Base-by-base conservation (phyloP, 2,797 vertebrate genomes). In the Crenichthys baileyi region DNA sequence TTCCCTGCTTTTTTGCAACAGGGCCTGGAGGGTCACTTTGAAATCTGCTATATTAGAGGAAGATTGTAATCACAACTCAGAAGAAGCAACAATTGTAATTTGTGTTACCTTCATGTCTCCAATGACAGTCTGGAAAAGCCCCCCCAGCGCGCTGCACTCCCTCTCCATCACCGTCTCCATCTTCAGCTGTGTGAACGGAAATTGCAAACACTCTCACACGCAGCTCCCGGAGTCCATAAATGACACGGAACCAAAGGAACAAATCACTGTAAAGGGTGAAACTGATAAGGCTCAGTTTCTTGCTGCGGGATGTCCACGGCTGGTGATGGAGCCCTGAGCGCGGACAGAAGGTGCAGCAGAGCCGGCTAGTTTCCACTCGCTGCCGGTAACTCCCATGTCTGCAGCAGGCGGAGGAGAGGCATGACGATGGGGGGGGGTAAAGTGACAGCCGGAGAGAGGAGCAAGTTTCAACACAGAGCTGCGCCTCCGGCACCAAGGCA, bases 81-180 rank as follows among this genome's bases (percentile, higher is more conserved):
- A 22, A 20, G 29, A 2, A 50, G 50, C 70, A 20, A 73, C 39
- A 31, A 56, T n/a, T 15, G 7, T 18, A 6, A 29, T 61, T n/a
- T 6, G 0, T 36, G 36, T 94, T 96, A 98, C 97, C 97, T 99
- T 99, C 97, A 98, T 98, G 94, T 99, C 97, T 88, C 96, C 96
- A 76, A 98, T 97, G 90, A 98, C 96, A 71, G 96, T 97, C 95
- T 98, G 97, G 95, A 99, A 99, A 72, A 99, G 97, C 90, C 97
- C 97, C 90, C 97, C 97, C 79, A 98, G 96, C 75, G 97, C 97
- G 86, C 97, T 96, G 95, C 97, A 98, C 91, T 99, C 97, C 88
- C 97, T 96, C 94, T 98, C 97, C 91, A 98, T 97, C 90, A 96
- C 96, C 84, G 97, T 95, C 96, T 98, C 97, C 97, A 98, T 98